These are phyloP conservation scores for Anhinga anhinga DNA, from an alignment of 2,113 vertebrate genomes.

Conservation along the genomic window DNA sequence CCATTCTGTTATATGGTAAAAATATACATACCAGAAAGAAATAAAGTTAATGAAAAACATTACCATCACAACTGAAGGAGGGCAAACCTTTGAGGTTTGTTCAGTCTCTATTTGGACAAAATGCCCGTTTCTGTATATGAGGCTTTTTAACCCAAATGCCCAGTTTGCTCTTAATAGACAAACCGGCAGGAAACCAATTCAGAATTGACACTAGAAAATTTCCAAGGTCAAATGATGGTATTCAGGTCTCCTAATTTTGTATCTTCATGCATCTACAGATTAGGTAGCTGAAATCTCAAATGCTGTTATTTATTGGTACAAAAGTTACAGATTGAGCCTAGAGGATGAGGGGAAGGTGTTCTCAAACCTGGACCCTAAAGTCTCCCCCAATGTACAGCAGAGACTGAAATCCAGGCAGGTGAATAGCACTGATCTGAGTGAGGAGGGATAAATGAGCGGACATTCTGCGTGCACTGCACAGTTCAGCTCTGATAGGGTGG, in stretches of 20 bases:
- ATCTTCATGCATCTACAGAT: neutral
- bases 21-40: neutral
- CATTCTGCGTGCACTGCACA: neutral
- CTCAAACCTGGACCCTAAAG: neutral
- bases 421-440: neutral
- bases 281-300: neutral
- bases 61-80: neutral
- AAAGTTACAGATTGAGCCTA: neutral
- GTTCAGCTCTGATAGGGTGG: neutral
- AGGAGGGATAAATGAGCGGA: neutral
- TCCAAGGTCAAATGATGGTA: neutral
- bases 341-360: neutral
- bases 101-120: neutral
- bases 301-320: neutral
- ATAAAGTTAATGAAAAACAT: neutral
- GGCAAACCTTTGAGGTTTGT: neutral
- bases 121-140: neutral
- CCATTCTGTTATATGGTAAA: neutral
- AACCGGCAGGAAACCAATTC: neutral
- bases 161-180: neutral
- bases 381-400: neutral
- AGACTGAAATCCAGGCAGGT: neutral
- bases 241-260: neutral
- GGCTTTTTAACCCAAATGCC: neutral
- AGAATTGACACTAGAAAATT: neutral